Base-by-base conservation (phyloP, 2,113 vertebrate genomes). In the Syngnathoides biaculeatus region DNA sequence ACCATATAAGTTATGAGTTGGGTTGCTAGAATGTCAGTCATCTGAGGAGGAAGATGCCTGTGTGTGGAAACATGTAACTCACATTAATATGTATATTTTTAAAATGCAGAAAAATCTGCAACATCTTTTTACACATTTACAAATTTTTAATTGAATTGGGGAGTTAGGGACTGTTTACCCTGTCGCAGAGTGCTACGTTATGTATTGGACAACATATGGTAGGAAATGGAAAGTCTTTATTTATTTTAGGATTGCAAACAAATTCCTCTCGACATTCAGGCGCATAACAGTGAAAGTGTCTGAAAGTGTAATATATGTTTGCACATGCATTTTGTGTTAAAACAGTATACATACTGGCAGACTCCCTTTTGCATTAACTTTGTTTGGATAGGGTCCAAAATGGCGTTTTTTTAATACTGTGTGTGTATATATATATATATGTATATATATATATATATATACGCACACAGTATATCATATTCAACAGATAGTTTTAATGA, bases 61-160 rank as follows among this genome's bases (percentile, higher is more conserved):
- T 1, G 59, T 69, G 68, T 56, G 73, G 65, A 74, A 73, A 76
- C 71, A 89, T 90, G 80, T 70, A 80, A 75, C 77, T 79, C 69
- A 71, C 83, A 87, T 83, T 87, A 73, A 85, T 92, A 89, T 90
- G 74, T 78, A 75, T 79, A 83, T 78, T 73, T 35, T 74, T 65
- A 73, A 80, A 86, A 86, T 70, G 67, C 47, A 72, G 67, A 69
- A 68, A 68, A 75, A 72, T 79, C 78, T 76, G 67, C 72, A 70
- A 56, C 72, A 79, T 48, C 78, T 72, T 74, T 74, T 68, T 61
- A 86, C 77, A 55, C 68, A 81, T 67, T n/a, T n/a, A n/a, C n/a
- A n/a, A n/a, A 77, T 64, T 72, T 73, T 78, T 82, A 35, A 35
- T 35, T 35, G 30, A 35, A 35, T 35, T 35, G 30, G n/a, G 1